A percentile compares a stretch with the other conserved stretches of the same genome.
phyloP scores from a whole-genome alignment of 2,113 vertebrate species.

The Aptenodytes patagonicus region DNA sequence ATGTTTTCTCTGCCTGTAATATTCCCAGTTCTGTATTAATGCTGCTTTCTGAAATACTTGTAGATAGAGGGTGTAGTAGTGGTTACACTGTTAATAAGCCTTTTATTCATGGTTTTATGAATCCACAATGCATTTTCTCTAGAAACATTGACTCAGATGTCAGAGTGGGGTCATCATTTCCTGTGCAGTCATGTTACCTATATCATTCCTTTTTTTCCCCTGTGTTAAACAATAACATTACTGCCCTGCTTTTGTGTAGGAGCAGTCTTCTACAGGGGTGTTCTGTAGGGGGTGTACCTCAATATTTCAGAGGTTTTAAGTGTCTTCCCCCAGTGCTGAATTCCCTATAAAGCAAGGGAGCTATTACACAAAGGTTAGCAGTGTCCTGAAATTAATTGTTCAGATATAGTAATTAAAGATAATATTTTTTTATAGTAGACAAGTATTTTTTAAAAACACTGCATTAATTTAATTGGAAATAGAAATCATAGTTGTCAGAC shows the following conservation, averaged over 20 bases:
- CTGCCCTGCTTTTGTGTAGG: background rate
- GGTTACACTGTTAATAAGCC: background rate
- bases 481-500: background rate
- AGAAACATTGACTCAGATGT: background rate
- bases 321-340: background rate
- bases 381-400: background rate
- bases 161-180: background rate
- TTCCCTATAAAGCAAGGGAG: background rate
- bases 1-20: background rate
- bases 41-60: background rate
- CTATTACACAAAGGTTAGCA: background rate
- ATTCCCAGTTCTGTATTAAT: background rate
- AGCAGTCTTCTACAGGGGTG: background rate
- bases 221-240: background rate
- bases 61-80: background rate
- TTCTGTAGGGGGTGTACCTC: background rate
- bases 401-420: background rate
- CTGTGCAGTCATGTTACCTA: background rate
- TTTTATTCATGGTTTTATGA: background rate
- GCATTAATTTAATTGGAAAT: background rate
- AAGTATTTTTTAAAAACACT: background rate
- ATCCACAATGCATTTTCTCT: background rate
- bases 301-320: background rate
- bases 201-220: background rate
- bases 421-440: background rate